Evolutionary conservation across 2,113 vertebrate genomes (phyloP), one percentile per base, ranked within the genome.

Genomic region (Zapus hudsonius): DNA sequence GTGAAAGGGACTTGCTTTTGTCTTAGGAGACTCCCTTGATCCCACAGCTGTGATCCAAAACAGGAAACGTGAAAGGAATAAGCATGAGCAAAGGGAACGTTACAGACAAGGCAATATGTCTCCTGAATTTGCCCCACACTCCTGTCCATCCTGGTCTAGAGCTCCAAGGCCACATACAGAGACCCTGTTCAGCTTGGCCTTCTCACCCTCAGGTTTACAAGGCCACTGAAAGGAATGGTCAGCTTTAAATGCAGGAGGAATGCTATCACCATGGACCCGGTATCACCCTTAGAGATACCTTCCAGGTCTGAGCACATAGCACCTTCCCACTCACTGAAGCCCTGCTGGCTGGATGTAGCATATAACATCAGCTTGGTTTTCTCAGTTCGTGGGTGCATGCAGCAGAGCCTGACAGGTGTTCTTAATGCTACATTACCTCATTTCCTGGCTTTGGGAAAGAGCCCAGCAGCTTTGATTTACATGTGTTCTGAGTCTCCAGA

Each of bases 11-110:
- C 5, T n/a, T 66, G 10, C 36, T 61, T 85, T 88, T 40, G 80
- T 31, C 36, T 38, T 84, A 44, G 29, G 29, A 67, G 40, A 85
- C 59, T 61, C 59, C n/a, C 52, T 75, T 40, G 44, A 63, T 29
- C 66, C 52, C 15, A 19, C 12, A 95, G n/a, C 57, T 52, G 7
- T 44, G 70, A n/a, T 59, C 27, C 85, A 78, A 96, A 89, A 38
- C 1, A 33, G 8, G 1, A 64, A 9, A 38, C n/a, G n/a, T n/a
- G n/a, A n/a, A n/a, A n/a, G n/a, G n/a, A n/a, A n/a, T n/a, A n/a
- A n/a, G n/a, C n/a, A n/a, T n/a, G n/a, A n/a, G n/a, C n/a, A n/a
- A n/a, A 59, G 40, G 42, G 59, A 86, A 83, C 40, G 20, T 29
- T 17, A 55, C 25, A 27, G 57, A 27, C 1, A 59, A 91, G 33